Percentiles rank a stretch among this genome's conserved stretches.
Conservation (phyloP, 2,113 vertebrate species). For the Brienomyrus brachyistius region DNA sequence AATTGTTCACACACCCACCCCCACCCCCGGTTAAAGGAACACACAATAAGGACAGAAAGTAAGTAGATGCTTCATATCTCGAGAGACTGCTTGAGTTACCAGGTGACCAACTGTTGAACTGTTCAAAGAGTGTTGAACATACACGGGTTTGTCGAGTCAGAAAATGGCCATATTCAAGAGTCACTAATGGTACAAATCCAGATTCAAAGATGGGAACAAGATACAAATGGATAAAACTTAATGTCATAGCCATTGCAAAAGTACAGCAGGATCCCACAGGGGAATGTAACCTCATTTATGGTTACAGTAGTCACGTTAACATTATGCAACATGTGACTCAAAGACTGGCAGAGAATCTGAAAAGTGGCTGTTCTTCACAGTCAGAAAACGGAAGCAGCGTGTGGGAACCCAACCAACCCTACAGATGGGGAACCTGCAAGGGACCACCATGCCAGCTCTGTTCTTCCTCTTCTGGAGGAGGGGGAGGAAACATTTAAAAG, state of each 20-base stretch:
- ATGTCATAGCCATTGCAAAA: neutral
- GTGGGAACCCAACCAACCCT: neutral
- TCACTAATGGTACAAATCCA: neutral
- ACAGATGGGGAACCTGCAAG: neutral
- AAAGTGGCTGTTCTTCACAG: neutral
- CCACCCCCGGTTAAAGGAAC: conserved; percentile 15
- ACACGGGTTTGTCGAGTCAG: neutral
- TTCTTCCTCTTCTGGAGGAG: neutral
- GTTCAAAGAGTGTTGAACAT: neutral
- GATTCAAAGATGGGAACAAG: neutral
- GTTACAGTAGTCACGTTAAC: neutral
- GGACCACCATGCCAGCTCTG: neutral
- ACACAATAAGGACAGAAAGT: neutral
- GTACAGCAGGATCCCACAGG: neutral
- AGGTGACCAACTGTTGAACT: neutral
- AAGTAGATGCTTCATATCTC: neutral
- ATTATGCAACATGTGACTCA: neutral
- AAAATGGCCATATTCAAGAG: neutral
- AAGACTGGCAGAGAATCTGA: neutral
- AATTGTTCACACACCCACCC: neutral
- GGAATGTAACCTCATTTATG: neutral
- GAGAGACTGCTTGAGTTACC: neutral
- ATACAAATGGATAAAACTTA: neutral
- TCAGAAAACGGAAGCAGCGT: neutral
- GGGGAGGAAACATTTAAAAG: neutral